Evolutionary conservation across 2,113 vertebrate species (phyloP).

Genomic region (Notarius lentiginosus): DNA sequence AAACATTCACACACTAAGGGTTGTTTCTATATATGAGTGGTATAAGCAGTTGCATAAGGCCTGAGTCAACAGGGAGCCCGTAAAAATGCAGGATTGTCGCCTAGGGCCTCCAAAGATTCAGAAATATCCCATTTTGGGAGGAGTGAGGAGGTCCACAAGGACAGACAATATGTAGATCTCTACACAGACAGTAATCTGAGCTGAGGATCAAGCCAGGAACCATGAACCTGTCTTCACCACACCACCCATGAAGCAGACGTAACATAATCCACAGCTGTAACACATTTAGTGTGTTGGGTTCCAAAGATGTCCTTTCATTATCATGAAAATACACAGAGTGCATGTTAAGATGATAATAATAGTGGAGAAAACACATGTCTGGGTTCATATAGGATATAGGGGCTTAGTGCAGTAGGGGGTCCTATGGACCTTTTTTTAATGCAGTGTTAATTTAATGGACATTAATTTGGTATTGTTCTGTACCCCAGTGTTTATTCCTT

Average conservation of each 20-base stretch:
- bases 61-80: background rate
- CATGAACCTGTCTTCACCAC: background rate
- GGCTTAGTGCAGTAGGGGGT: background rate
- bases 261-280: conserved; percentile 4
- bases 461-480: background rate
- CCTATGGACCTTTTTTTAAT: background rate
- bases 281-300: background rate
- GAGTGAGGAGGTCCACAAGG: background rate
- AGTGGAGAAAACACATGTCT: background rate
- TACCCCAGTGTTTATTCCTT: background rate
- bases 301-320: background rate
- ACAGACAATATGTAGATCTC: background rate
- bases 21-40: background rate
- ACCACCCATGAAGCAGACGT: background rate
- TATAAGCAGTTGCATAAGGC: background rate
- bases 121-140: background rate
- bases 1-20: background rate
- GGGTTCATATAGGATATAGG: background rate
- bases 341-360: background rate
- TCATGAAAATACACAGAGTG: background rate
- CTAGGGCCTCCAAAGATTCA: background rate
- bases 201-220: background rate
- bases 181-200: background rate
- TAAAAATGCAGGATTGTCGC: background rate
- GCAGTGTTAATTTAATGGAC: background rate